Conservation (phyloP, 1,140 invertebrate species). For the Vollenhovia emeryi region DNA sequence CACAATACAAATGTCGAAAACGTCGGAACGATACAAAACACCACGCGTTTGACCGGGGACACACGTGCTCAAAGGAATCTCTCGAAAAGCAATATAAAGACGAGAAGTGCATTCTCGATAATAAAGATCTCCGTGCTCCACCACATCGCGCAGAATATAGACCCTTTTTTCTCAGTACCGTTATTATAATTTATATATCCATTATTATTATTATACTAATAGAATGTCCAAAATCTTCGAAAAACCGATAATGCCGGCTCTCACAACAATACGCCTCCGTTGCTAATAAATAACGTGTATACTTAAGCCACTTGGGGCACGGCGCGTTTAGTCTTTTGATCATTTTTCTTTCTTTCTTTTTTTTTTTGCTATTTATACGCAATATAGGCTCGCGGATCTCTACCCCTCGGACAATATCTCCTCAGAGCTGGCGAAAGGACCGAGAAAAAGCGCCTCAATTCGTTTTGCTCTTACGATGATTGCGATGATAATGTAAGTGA, state of each 20-base stretch:
- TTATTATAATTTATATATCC: slow-evolving; percentile 50
- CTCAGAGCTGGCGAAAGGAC: neutral
- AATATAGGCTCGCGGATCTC: slow-evolving; percentile 37
- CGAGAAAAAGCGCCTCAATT: slow-evolving; percentile 71
- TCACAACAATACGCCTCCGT: slow-evolving; percentile 50
- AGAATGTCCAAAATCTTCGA: slow-evolving; percentile 62
- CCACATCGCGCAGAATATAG: slow-evolving; percentile 34
- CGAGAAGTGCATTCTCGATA: slow-evolving; percentile 22
- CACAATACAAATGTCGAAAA: slow-evolving; percentile 55
- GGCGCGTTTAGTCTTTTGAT: slow-evolving; percentile 45
- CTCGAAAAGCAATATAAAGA: slow-evolving; percentile 52
- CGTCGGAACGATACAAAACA: slow-evolving; percentile 36
- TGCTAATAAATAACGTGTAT: slow-evolving; percentile 53
- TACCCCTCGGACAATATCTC: neutral
- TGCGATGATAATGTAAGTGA: slow-evolving; percentile 81
- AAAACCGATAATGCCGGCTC: slow-evolving; percentile 53
- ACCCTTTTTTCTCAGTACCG: slow-evolving; percentile 2
- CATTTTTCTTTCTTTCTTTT: neutral
- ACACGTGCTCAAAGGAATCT: slow-evolving; percentile 38
- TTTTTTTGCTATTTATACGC: slow-evolving; percentile 7
- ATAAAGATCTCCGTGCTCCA: neutral
- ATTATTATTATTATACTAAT: slow-evolving; percentile 46
- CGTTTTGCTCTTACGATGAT: slow-evolving; percentile 84
- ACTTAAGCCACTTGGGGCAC: slow-evolving; percentile 32
- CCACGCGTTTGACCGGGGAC: slow-evolving; percentile 50